Base-by-base conservation (phyloP, 2,113 vertebrate species). In the Progne subis region DNA sequence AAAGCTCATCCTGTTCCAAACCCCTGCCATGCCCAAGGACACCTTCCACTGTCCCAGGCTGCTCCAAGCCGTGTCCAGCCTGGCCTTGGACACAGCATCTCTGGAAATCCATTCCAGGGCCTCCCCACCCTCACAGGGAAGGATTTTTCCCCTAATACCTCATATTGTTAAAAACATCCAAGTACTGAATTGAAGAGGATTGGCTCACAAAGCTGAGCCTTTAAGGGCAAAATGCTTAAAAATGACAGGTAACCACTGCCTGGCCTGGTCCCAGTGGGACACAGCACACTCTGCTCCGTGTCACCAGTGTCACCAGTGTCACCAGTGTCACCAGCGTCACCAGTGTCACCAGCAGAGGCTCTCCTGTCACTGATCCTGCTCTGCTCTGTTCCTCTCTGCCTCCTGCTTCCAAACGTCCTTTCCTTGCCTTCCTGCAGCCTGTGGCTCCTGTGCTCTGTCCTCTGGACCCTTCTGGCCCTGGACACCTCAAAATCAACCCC, bases 151-250 rank as follows among this genome's bases (percentile, higher is more conserved):
- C 74, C 74, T 18, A 32, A 49, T 39, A 41, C 4, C 15, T 77
- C 12, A 4, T 4, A 47, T 12, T 18, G 56, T 43, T 34, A 43
- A 68, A 61, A 86, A 6, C 8, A 57, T 32, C n/a, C 16, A 24
- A 49, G 53, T 49, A 31, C 63, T 26, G 50, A n/a, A 68, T 15
- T 18, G 77, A 39, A 63, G 67, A 74, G 11, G 9, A 24, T 24
- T 47, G n/a, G 21, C 55, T 79, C 14, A 14, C 29, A 46, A 14
- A 50, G 29, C 8, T 8, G 61, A 39, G 24, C 0, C 0, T 18
- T 57, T 57, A 47, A 31, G 44, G 55, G 18, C 29, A 31, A 53
- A 59, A 63, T n/a, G 60, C 4, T 44, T 49, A 8, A n/a, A 82
- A 68, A 39, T 28, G 53, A 18, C 26, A 49, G 47, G 2, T 26